phyloP scores from a whole-genome alignment of 1,140 invertebrate species.

The Proales similis region DNA sequence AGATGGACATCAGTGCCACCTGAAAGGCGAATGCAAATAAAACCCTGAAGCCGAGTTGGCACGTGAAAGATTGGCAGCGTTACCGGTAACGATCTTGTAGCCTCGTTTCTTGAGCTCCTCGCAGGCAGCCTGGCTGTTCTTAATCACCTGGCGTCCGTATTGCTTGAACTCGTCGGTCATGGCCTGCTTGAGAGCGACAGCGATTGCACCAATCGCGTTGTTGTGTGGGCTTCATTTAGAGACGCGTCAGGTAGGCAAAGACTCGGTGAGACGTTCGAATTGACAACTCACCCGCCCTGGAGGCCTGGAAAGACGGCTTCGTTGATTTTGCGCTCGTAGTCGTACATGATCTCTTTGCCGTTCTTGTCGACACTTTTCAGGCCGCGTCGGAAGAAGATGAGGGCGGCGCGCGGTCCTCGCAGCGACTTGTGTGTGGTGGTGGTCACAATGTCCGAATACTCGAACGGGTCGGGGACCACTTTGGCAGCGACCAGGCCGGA shows the following conservation, averaged over 20 bases:
- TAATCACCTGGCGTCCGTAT: slow-evolving; percentile 75
- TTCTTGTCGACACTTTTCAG: slow-evolving; percentile 25
- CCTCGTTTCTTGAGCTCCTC: slow-evolving; percentile 50
- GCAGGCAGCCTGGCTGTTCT: slow-evolving; percentile 55
- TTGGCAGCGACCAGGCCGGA: slow-evolving; percentile 80
- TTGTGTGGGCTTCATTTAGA: slow-evolving; percentile 1
- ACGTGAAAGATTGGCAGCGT: too few species aligned
- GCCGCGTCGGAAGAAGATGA: slow-evolving; percentile 49
- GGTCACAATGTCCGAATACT: slow-evolving; percentile 83
- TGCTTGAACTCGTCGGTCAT: slow-evolving; percentile 68
- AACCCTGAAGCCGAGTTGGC: not conserved
- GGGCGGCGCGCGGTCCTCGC: slow-evolving; percentile 65
- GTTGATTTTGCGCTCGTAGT: slow-evolving; percentile 78
- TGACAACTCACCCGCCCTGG: slow-evolving; percentile 87
- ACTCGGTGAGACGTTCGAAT: slow-evolving; percentile 62
- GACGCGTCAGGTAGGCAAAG: slow-evolving; percentile 37
- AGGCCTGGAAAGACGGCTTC: slow-evolving; percentile 86
- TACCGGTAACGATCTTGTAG: slow-evolving; percentile 56
- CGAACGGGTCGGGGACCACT: slow-evolving; percentile 79
- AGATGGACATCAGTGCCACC: slow-evolving; percentile 62
- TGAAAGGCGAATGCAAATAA: slow-evolving; percentile 43
- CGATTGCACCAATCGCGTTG: slow-evolving; percentile 66
- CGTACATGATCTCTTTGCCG: slow-evolving; percentile 45
- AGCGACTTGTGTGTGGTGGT: slow-evolving; percentile 94
- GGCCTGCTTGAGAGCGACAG: slow-evolving; percentile 80